Evolutionary conservation across 2,797 vertebrate genomes (phyloP).

Genomic region (Gobionotothen gibberifrons): DNA sequence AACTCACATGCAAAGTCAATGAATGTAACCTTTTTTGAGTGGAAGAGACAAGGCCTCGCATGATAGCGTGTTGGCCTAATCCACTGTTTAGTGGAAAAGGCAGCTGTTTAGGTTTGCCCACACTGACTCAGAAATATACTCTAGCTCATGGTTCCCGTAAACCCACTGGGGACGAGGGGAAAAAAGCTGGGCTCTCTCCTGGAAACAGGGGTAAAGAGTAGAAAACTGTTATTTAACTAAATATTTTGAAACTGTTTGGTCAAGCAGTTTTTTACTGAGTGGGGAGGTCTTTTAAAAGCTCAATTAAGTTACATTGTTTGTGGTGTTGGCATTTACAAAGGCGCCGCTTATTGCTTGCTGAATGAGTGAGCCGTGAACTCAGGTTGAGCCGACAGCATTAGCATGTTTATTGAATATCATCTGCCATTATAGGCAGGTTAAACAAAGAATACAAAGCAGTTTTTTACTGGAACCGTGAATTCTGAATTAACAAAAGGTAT

Average conservation of each 20-base stretch:
- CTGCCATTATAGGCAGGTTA: background rate
- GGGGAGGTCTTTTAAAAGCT: constrained; percentile 17
- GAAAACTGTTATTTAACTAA: constrained; percentile 61
- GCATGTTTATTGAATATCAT: background rate
- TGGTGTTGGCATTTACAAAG: constrained; percentile 25
- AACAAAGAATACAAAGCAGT: background rate
- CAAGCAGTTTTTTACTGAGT: constrained; percentile 29
- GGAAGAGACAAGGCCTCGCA: constrained; percentile 30
- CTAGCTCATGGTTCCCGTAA: constrained; percentile 68
- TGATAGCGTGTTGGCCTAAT: constrained; percentile 44
- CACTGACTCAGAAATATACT: constrained; percentile 73
- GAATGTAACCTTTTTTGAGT: background rate
- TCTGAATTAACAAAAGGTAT: background rate
- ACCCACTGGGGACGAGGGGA: constrained; percentile 16
- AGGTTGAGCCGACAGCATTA: constrained; percentile 21
- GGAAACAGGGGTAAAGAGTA: constrained; percentile 37
- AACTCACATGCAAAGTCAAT: constrained; percentile 6
- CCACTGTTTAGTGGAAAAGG: constrained; percentile 58
- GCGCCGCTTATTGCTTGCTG: constrained; percentile 50
- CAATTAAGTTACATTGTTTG: constrained; percentile 29
- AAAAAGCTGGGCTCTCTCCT: constrained; percentile 8
- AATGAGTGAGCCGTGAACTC: constrained; percentile 29
- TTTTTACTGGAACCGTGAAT: background rate
- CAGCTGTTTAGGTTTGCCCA: constrained; percentile 70
- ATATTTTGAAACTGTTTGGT: constrained; percentile 49